Evolutionary conservation across 2,113 vertebrate genomes (phyloP).

Genomic region (Rhagologus leucostigma): DNA sequence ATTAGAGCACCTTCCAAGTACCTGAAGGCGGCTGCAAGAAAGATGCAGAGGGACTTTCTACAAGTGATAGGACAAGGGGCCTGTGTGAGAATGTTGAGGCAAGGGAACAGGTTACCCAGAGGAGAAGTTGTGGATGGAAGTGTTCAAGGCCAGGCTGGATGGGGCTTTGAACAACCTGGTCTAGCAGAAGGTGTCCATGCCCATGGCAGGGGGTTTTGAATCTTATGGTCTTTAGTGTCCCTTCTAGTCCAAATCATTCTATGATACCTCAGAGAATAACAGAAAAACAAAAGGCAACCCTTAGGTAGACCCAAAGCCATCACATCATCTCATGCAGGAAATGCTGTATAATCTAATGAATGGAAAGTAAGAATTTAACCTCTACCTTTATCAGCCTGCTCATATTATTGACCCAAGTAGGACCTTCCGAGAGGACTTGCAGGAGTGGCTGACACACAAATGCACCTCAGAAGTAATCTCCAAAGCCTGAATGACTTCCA

Average conservation of each 20-base stretch:
- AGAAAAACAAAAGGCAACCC: background rate
- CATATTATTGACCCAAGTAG: background rate
- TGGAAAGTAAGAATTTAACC: background rate
- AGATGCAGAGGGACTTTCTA: background rate
- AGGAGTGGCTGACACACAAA: background rate
- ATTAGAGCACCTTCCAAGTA: background rate
- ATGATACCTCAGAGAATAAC: background rate
- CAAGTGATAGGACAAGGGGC: background rate
- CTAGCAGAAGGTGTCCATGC: background rate
- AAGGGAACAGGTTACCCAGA: background rate
- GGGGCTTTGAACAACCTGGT: background rate
- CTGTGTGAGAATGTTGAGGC: background rate
- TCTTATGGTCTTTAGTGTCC: background rate
- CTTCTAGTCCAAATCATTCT: background rate
- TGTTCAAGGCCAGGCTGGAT: background rate
- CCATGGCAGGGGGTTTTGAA: background rate
- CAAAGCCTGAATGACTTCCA: background rate
- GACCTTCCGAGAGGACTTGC: background rate
- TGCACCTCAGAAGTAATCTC: background rate
- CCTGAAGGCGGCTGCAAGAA: background rate
- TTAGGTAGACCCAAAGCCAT: background rate
- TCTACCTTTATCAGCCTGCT: background rate
- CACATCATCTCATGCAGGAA: background rate
- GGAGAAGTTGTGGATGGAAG: background rate
- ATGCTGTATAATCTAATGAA: background rate